Evolutionary conservation across 2,113 vertebrate species (phyloP).

Genomic region (Ramphastos sulfuratus): DNA sequence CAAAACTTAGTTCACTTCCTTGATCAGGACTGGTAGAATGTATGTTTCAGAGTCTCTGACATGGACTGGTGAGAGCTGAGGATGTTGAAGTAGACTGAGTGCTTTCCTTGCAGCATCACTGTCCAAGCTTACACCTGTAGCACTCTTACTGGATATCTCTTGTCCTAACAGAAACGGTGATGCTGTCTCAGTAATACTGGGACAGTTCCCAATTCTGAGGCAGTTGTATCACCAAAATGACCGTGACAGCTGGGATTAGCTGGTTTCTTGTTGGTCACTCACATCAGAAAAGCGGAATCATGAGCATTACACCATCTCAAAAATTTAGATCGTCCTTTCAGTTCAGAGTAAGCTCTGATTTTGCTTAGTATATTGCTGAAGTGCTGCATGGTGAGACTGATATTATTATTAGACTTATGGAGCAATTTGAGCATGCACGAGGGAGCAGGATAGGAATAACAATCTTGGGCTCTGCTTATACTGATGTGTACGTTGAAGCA

Average conservation of each 20-base stretch:
- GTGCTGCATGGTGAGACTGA: background rate
- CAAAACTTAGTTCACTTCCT: background rate
- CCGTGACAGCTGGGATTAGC: background rate
- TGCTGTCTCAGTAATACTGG: background rate
- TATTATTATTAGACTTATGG: background rate
- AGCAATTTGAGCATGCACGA: background rate
- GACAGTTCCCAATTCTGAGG: background rate
- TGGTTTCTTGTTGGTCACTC: background rate
- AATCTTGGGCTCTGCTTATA: background rate
- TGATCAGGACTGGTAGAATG: background rate
- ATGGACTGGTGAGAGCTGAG: background rate
- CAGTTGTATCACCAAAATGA: background rate
- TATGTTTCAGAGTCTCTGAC: background rate
- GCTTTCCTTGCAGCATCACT: background rate
- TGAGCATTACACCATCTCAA: background rate
- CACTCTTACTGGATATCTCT: fast-evolving
- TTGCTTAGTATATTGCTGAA: background rate
- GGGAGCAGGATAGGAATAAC: background rate
- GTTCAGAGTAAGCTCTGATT: background rate
- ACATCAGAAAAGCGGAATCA: background rate
- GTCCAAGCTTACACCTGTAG: background rate
- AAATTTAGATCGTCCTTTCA: background rate
- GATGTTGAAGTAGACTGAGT: background rate
- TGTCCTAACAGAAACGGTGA: background rate
- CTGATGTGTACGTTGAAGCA: background rate